These are phyloP conservation scores for Mixornis gularis DNA, from an alignment of 2,113 vertebrate genomes.

Conservation along the genomic window DNA sequence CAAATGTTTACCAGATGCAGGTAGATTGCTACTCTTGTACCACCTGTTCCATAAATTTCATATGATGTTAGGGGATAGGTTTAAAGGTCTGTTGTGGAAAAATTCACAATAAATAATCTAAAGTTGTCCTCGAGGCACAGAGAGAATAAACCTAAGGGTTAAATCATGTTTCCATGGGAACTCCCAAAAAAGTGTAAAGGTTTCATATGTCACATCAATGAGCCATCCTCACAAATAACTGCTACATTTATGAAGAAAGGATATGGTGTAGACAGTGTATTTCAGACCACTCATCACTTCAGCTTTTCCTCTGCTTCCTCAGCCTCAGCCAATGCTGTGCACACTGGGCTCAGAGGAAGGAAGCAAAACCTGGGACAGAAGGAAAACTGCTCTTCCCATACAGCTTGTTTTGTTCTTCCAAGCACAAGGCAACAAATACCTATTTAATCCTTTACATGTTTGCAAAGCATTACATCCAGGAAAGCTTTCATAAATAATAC, in stretches of 20 bases:
- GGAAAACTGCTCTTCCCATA: accelerated
- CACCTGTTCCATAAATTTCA: not conserved
- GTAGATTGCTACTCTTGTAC: not conserved
- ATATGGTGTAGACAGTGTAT: not conserved
- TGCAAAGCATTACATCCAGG: not conserved
- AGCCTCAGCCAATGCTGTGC: not conserved
- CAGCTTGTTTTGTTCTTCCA: not conserved
- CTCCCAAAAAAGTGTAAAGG: not conserved
- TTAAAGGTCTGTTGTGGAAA: not conserved
- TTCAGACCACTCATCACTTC: not conserved
- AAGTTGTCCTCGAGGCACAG: not conserved
- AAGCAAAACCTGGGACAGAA: not conserved
- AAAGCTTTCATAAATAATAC: slow-evolving; percentile 20
- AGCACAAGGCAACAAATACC: not conserved
- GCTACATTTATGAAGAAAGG: not conserved
- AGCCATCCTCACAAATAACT: not conserved
- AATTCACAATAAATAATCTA: not conserved
- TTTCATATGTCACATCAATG: not conserved
- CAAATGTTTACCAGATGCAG: not conserved
- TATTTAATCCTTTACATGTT: not conserved
- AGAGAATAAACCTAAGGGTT: not conserved
- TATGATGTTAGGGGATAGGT: not conserved
- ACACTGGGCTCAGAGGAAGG: not conserved
- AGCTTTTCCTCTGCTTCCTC: not conserved
- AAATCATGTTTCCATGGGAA: not conserved